Percentiles rank a stretch among this genome's conserved stretches.
These are phyloP conservation scores for Grammomys dolichurus DNA, from an alignment of 2,113 vertebrate species.

Conservation along the genomic window DNA sequence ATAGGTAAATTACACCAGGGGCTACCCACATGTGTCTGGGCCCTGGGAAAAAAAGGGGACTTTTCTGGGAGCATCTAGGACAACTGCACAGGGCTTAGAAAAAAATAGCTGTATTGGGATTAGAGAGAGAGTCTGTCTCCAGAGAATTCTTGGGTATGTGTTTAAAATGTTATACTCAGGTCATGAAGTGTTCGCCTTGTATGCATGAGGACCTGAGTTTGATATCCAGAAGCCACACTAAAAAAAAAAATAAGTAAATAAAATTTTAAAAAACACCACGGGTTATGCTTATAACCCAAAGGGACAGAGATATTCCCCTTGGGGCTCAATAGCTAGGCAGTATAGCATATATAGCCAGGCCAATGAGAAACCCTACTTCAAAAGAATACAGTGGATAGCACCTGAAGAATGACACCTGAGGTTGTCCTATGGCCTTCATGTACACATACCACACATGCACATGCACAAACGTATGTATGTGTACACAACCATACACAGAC, in stretches of 20 bases:
- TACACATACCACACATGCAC: not conserved
- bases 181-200: not conserved
- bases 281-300: not conserved
- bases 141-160: not conserved
- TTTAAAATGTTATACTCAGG: not conserved
- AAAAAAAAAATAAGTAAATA: not conserved
- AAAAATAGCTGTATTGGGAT: not conserved
- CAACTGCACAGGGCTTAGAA: not conserved
- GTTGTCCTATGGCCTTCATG: not conserved
- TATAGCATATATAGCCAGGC: too few relatives aligned
- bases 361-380: not conserved
- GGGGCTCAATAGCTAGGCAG: not conserved
- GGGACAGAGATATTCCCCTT: not conserved
- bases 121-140: not conserved
- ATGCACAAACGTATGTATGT: not conserved
- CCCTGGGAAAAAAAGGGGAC: not conserved
- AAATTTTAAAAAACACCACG: too few relatives aligned
- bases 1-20: not conserved
- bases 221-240: not conserved
- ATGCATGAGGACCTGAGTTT: not conserved
- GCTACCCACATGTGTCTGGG: too few relatives aligned
- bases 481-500: too few relatives aligned
- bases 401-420: not conserved
- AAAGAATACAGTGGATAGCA: too few relatives aligned
- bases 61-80: accelerated